phyloP scores from a whole-genome alignment of 2,888 invertebrate genomes.

The Acanthosepion lycidas region DNA sequence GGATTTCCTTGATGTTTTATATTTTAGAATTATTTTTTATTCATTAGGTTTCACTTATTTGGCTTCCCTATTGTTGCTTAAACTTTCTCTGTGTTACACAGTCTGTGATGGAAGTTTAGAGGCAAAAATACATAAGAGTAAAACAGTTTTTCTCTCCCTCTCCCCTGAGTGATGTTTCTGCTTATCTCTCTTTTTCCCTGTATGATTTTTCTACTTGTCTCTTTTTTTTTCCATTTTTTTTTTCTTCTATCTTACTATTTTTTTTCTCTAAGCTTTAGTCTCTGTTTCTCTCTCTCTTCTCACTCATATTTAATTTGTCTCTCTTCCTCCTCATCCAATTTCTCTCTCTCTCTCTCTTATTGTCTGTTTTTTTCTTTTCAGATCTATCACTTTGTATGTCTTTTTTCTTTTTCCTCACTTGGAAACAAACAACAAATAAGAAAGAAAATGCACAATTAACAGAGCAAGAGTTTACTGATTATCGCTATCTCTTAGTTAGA shows the following conservation, averaged over 20 bases:
- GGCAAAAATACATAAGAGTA: too few relatives aligned
- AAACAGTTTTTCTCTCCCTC: too few relatives aligned
- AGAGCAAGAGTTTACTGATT: background rate
- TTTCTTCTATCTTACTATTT: background rate
- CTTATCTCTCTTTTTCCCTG: background rate
- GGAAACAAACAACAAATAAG: background rate
- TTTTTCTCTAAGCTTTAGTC: background rate
- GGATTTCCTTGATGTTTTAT: too few relatives aligned
- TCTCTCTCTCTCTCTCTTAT: background rate
- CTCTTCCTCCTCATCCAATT: background rate
- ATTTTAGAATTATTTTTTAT: too few relatives aligned
- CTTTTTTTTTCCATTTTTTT: background rate
- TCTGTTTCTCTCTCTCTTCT: background rate
- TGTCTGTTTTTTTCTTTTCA: background rate
- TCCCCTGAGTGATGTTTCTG: background rate
- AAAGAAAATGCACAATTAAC: background rate
- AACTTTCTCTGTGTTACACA: too few relatives aligned
- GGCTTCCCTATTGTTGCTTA: too few relatives aligned
- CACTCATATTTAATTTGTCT: background rate
- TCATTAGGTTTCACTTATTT: too few relatives aligned
- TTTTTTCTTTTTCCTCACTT: background rate
- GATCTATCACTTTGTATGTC: background rate
- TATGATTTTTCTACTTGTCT: background rate
- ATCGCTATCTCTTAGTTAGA: background rate
- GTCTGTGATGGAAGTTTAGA: too few relatives aligned